Evolutionary conservation across 2,888 invertebrate species (phyloP).

Genomic region (Aphidius colemani): DNA sequence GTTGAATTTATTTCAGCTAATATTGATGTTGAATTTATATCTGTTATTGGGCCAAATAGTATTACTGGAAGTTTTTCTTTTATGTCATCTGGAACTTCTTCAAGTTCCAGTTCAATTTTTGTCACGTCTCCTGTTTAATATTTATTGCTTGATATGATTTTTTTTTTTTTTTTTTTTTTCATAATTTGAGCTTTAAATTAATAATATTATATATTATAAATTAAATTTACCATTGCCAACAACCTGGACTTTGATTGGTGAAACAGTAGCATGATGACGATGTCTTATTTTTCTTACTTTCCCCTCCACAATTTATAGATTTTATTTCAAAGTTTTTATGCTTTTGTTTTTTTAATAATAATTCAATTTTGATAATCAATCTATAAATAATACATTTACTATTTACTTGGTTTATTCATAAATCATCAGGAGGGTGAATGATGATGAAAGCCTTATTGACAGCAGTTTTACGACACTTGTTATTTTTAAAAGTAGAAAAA

Average conservation of each 20-base stretch:
- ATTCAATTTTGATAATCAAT: no score
- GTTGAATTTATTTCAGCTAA: constrained; percentile 48
- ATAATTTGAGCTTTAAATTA: background rate
- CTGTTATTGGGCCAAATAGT: constrained; percentile 46
- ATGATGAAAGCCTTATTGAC: no score
- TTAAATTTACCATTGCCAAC: constrained; percentile 40
- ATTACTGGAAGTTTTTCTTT: constrained; percentile 42
- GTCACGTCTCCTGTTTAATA: constrained; percentile 46
- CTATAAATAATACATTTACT: no score
- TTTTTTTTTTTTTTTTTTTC: background rate
- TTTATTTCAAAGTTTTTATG: constrained; percentile 10
- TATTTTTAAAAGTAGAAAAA: no score
- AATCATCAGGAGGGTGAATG: no score
- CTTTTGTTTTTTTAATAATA: no score
- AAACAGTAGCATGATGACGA: constrained; percentile 44
- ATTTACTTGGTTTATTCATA: no score
- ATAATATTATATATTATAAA: background rate
- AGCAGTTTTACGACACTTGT: no score
- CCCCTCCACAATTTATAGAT: constrained; percentile 51
- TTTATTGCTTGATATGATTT: background rate
- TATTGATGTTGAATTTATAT: constrained; percentile 44
- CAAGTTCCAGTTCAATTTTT: constrained; percentile 52
- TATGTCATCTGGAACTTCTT: constrained; percentile 47
- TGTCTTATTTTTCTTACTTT: constrained; percentile 45
- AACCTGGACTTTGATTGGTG: constrained; percentile 42